These are phyloP conservation scores for Hyperoplus immaculatus DNA, from an alignment of 2,797 vertebrate genomes.

Conservation along the genomic window DNA sequence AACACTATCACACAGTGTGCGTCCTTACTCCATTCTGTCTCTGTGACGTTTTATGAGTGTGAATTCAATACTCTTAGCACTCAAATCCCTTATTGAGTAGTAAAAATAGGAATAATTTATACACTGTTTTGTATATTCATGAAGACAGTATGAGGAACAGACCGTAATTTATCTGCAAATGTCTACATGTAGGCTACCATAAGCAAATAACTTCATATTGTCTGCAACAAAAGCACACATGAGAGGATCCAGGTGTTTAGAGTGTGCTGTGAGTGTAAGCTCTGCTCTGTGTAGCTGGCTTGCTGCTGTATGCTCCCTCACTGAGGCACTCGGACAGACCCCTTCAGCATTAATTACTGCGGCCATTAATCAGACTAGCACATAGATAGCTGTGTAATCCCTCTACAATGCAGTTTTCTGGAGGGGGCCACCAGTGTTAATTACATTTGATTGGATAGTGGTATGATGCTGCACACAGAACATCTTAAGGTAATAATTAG, in stretches of 20 bases:
- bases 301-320: constrained; percentile 72
- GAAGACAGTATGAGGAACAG: neutral
- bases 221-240: constrained; percentile 55
- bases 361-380: constrained; percentile 87
- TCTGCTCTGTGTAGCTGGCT: constrained; percentile 75
- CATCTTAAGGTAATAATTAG: constrained; percentile 87
- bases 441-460: constrained; percentile 87
- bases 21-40: constrained; percentile 12
- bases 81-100: neutral
- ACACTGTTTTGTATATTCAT: neutral
- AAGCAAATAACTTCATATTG: constrained; percentile 25
- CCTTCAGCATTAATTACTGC: constrained; percentile 88
- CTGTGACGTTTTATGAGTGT: constrained; percentile 6
- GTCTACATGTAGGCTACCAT: constrained; percentile 5
- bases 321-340: constrained; percentile 82
- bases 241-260: constrained; percentile 71
- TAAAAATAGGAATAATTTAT: neutral
- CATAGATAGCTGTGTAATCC: constrained; percentile 85
- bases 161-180: neutral
- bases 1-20: constrained; percentile 13
- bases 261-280: constrained; percentile 45
- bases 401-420: constrained; percentile 86
- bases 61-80: neutral
- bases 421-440: constrained; percentile 82
- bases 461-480: constrained; percentile 85